A percentile compares a stretch with the other conserved stretches of the same genome.
phyloP scores from a whole-genome alignment of 2,888 invertebrate genomes.

The Omphaloscelis lunosa region DNA sequence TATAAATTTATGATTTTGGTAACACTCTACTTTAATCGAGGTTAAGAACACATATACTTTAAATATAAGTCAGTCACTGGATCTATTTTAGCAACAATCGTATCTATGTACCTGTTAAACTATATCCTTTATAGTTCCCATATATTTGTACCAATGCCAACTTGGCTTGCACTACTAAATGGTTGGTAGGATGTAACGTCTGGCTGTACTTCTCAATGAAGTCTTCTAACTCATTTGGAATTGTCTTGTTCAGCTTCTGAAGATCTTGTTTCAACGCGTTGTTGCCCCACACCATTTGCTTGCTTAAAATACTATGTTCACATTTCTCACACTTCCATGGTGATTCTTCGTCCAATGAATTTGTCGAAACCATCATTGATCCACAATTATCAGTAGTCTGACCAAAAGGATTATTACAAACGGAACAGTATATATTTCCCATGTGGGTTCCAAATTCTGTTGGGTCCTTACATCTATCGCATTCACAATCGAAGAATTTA shows the following conservation, averaged over 20 bases:
- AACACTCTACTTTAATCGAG: constrained; percentile 14
- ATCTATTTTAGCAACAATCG: constrained; percentile 37
- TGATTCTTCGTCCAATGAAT: constrained; percentile 91
- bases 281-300: constrained; percentile 92
- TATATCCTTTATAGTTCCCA: constrained; percentile 91
- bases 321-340: constrained; percentile 93
- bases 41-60: constrained; percentile 25
- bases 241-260: constrained; percentile 87
- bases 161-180: constrained; percentile 92
- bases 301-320: constrained; percentile 89
- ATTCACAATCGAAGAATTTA: constrained; percentile 93
- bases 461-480: constrained; percentile 92
- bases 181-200: constrained; percentile 92
- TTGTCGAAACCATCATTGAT: constrained; percentile 90
- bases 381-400: constrained; percentile 69
- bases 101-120: constrained; percentile 86
- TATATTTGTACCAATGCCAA: constrained; percentile 93
- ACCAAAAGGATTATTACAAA: constrained; percentile 89
- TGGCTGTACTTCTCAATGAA: constrained; percentile 92
- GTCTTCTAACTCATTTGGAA: constrained; percentile 91
- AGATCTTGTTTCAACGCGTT: constrained; percentile 92
- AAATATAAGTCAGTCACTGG: constrained; percentile 27
- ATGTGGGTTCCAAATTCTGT: constrained; percentile 92
- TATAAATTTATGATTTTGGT: not conserved
- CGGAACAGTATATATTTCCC: constrained; percentile 92